Percentiles rank a stretch among this genome's conserved stretches.
These are phyloP conservation scores for Amazona vittata DNA, from an alignment of 2,113 vertebrate species.

Conservation along the genomic window DNA sequence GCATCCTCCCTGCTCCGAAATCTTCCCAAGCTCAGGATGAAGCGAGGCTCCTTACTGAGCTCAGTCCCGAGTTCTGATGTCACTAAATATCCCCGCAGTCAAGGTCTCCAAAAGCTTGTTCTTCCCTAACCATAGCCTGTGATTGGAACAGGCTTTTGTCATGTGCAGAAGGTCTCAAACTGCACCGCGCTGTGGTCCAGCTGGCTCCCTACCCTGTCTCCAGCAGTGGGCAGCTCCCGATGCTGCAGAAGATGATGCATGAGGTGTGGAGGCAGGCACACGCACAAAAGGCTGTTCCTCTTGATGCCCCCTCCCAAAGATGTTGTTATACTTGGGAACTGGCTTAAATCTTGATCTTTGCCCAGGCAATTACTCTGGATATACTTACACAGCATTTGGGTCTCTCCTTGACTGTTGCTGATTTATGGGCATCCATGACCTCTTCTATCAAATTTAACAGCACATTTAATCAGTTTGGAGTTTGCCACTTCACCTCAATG, in stretches of 20 bases:
- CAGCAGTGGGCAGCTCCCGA: neutral
- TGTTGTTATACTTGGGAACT: neutral
- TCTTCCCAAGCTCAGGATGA: neutral
- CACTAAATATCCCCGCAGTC: neutral
- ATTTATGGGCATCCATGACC: neutral
- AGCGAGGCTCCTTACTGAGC: neutral
- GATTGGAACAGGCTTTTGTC: neutral
- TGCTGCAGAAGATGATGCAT: neutral
- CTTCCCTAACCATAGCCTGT: neutral
- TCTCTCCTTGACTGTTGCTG: neutral
- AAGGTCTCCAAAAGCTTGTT: neutral
- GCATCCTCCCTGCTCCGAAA: neutral
- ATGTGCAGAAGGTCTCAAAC: neutral
- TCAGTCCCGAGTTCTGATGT: neutral
- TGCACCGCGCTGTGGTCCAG: neutral
- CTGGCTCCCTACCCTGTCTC: neutral
- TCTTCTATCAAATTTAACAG: neutral
- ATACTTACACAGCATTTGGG: accelerated
- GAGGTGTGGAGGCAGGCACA: neutral
- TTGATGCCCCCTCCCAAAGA: neutral
- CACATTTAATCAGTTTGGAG: neutral
- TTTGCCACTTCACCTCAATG: neutral
- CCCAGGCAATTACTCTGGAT: neutral
- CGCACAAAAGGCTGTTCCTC: neutral
- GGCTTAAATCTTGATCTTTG: neutral